Base-by-base conservation (phyloP, 2,888 invertebrate species). In the Dichetophora obliterata region DNA sequence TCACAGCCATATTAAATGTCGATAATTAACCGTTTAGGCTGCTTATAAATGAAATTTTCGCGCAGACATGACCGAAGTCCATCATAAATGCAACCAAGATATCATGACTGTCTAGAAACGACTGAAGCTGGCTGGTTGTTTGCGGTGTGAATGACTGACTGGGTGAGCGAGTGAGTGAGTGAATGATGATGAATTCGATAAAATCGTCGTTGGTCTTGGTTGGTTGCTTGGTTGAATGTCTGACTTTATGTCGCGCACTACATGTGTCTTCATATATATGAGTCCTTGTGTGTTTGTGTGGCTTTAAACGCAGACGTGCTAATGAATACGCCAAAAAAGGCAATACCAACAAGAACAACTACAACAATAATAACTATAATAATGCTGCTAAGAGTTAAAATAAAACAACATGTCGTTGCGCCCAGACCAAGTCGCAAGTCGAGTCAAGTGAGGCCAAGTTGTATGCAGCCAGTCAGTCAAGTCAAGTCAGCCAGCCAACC, bases 1-100 rank as follows among this genome's bases (percentile, higher is more conserved):
- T 78, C 77, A 80, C 79, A 74, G 80, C 82, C 80, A 82, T 82
- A 81, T 82, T 82, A 80, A 80, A 80, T 81, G 80, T 81, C 81
- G 80, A 81, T 82, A 81, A 82, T 82, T 82, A 82, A 80, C 79
- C 79, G 80, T 82, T 81, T 81, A 80, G 79, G 61, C 19, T 19
- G 75, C 54, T 52, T 66, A n/a, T 54, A 54, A 54, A 54, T 54
- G 54, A 16, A 22, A n/a, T 66, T 66, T 43, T 63, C 37, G 63
- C 54, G 52, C 65, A 14, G 52, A 63, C 73, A 31, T 48, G 73
- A 63, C 48, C 50, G 31, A 19, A 43, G 73, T 50, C 65, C 73
- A 34, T 65, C 73, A 73, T 52, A 52, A 65, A 61, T 27, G 61
- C 31, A 63, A 73, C 48, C 54, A 52, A 69, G 52, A n/a, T 27